phyloP scores from a whole-genome alignment of 1,140 invertebrate genomes.

The Eubasilissa regina region DNA sequence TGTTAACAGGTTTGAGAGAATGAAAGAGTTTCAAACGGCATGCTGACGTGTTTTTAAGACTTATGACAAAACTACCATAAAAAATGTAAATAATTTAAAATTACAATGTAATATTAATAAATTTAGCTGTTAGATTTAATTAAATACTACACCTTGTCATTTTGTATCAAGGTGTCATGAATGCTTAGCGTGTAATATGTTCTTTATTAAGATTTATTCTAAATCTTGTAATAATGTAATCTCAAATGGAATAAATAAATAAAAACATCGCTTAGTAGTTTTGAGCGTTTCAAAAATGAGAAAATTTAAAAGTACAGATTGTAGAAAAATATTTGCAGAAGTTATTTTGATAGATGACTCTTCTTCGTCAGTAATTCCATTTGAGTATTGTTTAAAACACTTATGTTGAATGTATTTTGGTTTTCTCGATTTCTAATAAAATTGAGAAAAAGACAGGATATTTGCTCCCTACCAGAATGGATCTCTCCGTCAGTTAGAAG shows the following conservation, averaged over 20 bases:
- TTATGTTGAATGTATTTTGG: no score
- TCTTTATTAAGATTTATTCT: neutral
- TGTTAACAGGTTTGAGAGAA: slow-evolving; percentile 14
- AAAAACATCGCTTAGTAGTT: no score
- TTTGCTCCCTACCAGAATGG: no score
- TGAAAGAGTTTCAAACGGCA: slow-evolving; percentile 22
- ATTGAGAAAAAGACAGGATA: no score
- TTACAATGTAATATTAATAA: slow-evolving; percentile 42
- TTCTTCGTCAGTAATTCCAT: no score
- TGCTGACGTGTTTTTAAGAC: slow-evolving; percentile 36
- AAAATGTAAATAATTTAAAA: slow-evolving; percentile 50
- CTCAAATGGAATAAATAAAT: neutral
- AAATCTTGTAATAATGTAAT: neutral
- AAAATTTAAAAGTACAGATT: no score
- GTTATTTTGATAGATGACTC: no score
- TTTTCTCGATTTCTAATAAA: no score
- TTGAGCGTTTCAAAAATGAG: no score
- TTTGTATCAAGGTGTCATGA: slow-evolving; percentile 40
- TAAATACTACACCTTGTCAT: slow-evolving; percentile 34
- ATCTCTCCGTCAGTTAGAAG: no score
- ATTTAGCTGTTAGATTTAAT: slow-evolving; percentile 17
- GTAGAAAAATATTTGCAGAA: no score
- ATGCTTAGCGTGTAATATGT: slow-evolving; percentile 19
- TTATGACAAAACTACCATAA: slow-evolving; percentile 51
- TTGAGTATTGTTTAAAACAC: no score